A percentile compares a stretch with the other conserved stretches of the same genome.
Conservation (phyloP, 1,140 invertebrate species). For the Lerema accius region DNA sequence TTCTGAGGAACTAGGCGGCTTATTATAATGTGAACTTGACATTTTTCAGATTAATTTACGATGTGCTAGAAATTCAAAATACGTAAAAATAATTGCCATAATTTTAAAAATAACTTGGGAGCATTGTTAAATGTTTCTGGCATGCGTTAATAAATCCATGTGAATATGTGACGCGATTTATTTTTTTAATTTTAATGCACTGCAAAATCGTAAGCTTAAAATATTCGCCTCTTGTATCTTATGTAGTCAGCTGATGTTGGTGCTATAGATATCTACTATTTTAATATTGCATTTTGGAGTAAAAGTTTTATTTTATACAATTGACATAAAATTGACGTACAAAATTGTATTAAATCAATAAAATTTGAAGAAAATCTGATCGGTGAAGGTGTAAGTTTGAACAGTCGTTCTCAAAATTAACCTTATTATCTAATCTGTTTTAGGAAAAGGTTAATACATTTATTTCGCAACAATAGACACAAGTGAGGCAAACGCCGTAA, state of each 20-base stretch:
- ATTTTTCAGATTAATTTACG: not conserved
- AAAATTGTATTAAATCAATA: conserved; percentile 36
- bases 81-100: not conserved
- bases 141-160: not conserved
- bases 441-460: too few species aligned
- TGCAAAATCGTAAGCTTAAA: not conserved
- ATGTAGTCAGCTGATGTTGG: conserved; percentile 73
- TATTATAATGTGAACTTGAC: not conserved
- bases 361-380: conserved; percentile 9
- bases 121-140: not conserved
- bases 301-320: conserved; percentile 43
- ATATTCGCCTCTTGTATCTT: conserved; percentile 48
- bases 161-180: not conserved
- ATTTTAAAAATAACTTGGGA: not conserved
- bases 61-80: not conserved
- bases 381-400: not conserved
- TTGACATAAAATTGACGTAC: conserved; percentile 47
- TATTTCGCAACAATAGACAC: conserved; percentile 2
- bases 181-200: not conserved
- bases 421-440: not conserved
- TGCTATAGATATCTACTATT: conserved; percentile 69
- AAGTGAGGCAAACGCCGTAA: too few species aligned
- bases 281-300: conserved; percentile 56
- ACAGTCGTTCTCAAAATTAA: conserved; percentile 12
- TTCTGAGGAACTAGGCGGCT: not conserved